Base-by-base conservation (phyloP, 2,888 invertebrate genomes). In the Arge pagana region DNA sequence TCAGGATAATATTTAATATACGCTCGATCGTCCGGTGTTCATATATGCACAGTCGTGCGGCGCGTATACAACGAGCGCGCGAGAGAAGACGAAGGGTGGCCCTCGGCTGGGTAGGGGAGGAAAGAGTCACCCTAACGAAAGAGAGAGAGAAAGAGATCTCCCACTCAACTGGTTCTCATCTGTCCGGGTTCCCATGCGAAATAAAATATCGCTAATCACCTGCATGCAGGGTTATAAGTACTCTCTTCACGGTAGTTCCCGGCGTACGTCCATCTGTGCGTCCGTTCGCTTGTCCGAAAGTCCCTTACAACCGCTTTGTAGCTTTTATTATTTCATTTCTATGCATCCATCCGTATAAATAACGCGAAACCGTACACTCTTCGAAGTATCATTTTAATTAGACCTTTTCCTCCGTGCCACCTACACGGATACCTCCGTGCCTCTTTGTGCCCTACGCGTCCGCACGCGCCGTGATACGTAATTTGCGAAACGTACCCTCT, bases 181-280 rank as follows among this genome's bases (percentile, higher is more conserved):
- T 71, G 75, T 72, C 73, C 67, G 70, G 68, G 74, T 76, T 76
- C 76, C 76, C 76, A 76, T 76, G 76, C 69, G 76, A 76, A 76
- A 76, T 76, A 76, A 76, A 76, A 76, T 76, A 75, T 76, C 69
- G 72, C 76, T 76, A 76, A 76, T 76, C 74, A 75, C 72, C 69
- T 68, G 72, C 62, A 56, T 60, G 64, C 67, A 62, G 71, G 72
- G 70, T 65, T 64, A 65, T 71, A 68, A 74, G 66, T 65, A 63
- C 61, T 56, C 52, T 48, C 53, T 52, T 51, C 51, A 49, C 35
- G 43, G 54, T 48, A 49, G 26, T 48, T 50, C 30, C 43, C 28
- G 11, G 30, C 11, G 43, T 54, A 41, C 50, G 55, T 56, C 56
- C 59, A 59, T 55, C 58, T 56, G 57, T 50, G 52, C 43, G 37